Evolutionary conservation across 1,140 invertebrate species (phyloP), one percentile per base, ranked within the genome.

Genomic region (Bilobella aurantiaca): DNA sequence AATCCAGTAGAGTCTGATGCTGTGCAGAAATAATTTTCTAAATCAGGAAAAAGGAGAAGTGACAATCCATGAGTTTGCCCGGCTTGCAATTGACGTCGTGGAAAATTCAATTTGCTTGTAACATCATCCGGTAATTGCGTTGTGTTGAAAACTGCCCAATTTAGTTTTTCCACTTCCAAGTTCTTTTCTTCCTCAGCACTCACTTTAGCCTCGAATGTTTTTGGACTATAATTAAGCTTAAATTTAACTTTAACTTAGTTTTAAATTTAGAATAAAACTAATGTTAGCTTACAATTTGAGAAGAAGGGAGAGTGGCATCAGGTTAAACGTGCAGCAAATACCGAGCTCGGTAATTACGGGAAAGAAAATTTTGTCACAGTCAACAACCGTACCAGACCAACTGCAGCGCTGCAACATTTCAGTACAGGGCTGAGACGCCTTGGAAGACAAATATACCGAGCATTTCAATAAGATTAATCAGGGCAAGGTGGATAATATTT

Each of bases 1-100:
- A 58, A 58, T 28, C 69, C 69, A 18, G 29, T 21, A 0, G 62
- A 62, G 27, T 70, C 69, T 1, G 65, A 63, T 16, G 63, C 42
- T 8, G 69, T 70, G 27, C 69, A 70, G 25, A 65, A 70, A 28
- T 70, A 70, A 31, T 70, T 62, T 1, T 64, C 29, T 0, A 70
- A 28, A 21, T 58, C 65, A 0, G 69, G 69, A 53, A 58, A 49
- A 23, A 67, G 16, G 1, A 67, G 46, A 42, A 67, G 37, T 0
- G 62, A 65, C n/a, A 66, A 30, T 18, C 65, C 65, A n/a, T 31
- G 60, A n/a, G 59, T 31, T 31, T 66, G 60, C 29, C 65, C 65
- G 16, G 58, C 59, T 62, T 58, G 18, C 5, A 29, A 58, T 57
- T 66, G 65, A 1, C 59, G 27, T 42, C 65, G 37, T 37, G 65